Conservation (phyloP, 2,888 invertebrate species). For the Xiphydria camelus region DNA sequence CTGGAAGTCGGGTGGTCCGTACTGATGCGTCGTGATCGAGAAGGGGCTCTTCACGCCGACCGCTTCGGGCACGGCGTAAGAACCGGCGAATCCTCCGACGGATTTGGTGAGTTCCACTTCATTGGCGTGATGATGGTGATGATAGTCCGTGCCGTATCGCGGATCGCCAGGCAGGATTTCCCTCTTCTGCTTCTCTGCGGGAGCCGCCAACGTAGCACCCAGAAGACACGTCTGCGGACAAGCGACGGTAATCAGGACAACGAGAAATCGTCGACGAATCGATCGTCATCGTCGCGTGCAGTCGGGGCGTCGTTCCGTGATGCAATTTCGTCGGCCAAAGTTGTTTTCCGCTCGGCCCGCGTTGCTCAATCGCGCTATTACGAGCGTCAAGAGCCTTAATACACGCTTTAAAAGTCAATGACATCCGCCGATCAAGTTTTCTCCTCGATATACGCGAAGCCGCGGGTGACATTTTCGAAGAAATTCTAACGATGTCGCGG, state of each 20-base stretch:
- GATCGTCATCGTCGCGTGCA: too few relatives aligned
- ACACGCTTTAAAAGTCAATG: too few relatives aligned
- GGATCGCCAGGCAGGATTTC: conserved; percentile 49
- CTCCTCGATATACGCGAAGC: too few relatives aligned
- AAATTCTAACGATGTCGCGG: too few relatives aligned
- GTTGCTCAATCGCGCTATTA: too few relatives aligned
- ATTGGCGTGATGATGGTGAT: conserved; percentile 45
- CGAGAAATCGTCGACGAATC: neutral
- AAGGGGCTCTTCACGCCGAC: too few relatives aligned
- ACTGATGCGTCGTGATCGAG: too few relatives aligned
- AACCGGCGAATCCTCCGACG: conserved; percentile 21
- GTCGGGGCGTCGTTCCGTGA: too few relatives aligned
- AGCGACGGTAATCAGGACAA: too few relatives aligned
- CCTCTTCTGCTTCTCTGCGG: conserved; percentile 34
- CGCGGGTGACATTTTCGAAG: neutral
- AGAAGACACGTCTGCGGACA: conserved; percentile 42
- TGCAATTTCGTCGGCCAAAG: conserved; percentile 1
- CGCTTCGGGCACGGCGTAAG: conserved; percentile 9
- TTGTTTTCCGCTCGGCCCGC: too few relatives aligned
- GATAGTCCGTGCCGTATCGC: conserved; percentile 50
- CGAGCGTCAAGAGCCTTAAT: too few relatives aligned
- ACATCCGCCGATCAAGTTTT: too few relatives aligned
- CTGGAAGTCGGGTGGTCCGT: conserved; percentile 35
- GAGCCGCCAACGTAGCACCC: conserved; percentile 36
- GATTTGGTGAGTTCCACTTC: conserved; percentile 21